Evolutionary conservation across 2,797 vertebrate species (phyloP).

Genomic region (Eulemur coronatus): DNA sequence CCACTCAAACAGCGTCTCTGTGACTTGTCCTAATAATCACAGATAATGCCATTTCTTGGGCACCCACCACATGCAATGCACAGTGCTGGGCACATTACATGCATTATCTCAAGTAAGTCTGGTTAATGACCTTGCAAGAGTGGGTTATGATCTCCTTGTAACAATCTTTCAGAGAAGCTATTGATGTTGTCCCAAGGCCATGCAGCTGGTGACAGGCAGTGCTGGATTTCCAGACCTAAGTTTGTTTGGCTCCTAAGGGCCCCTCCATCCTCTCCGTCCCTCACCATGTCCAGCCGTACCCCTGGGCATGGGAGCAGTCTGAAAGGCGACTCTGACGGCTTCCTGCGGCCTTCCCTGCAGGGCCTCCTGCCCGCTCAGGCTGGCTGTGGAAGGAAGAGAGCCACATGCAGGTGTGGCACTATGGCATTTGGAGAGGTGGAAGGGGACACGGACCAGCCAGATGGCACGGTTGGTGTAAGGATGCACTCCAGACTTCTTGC

Average conservation of each 20-base stretch:
- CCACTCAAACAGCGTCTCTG: neutral
- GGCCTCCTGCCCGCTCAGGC: neutral
- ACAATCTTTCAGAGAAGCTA: neutral
- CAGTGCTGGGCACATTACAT: too few species aligned
- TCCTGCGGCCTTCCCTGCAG: neutral
- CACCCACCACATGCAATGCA: too few species aligned
- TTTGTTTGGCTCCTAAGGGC: neutral
- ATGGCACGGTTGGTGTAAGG: neutral
- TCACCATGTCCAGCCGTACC: neutral
- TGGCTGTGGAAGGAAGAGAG: neutral
- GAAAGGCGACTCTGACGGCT: neutral
- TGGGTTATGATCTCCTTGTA: neutral
- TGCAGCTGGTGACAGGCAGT: neutral
- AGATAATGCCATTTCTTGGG: neutral
- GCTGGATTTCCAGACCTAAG: neutral
- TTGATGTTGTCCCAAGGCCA: neutral
- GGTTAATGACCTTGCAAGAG: neutral
- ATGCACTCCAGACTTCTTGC: fast-evolving
- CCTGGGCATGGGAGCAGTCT: neutral
- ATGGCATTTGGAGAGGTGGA: neutral
- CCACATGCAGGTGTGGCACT: neutral
- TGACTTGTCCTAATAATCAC: neutral
- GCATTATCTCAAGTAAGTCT: neutral
- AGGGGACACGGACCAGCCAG: neutral
- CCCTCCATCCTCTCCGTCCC: fast-evolving